Conservation (phyloP, 92 coral and sea anemone genomes). For the Epizoanthus rinbou region DNA sequence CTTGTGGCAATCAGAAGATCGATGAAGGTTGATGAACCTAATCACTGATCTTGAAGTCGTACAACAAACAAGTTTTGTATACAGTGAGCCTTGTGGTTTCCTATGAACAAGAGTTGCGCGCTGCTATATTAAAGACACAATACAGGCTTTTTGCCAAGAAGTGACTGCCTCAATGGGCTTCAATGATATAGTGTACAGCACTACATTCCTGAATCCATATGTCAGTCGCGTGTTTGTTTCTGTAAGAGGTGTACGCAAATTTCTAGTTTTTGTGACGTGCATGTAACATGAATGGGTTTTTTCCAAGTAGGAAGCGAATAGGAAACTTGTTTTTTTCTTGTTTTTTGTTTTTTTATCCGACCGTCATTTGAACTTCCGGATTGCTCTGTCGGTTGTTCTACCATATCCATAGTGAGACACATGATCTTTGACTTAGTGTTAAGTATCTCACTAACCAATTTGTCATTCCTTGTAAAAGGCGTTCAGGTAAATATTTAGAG, state of each 20-base stretch:
- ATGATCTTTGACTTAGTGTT: constrained; percentile 1
- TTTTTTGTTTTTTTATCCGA: neutral
- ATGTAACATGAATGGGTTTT: neutral
- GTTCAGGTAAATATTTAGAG: constrained; percentile 36
- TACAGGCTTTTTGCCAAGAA: constrained; percentile 25
- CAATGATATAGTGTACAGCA: too few relatives aligned
- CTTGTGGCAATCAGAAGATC: neutral
- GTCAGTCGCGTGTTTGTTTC: neutral
- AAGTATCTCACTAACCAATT: constrained; percentile 36
- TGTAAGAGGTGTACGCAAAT: neutral
- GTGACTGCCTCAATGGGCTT: neutral
- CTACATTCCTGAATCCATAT: neutral
- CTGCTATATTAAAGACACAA: neutral
- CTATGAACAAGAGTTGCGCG: neutral
- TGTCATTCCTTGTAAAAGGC: constrained; percentile 36
- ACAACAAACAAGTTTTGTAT: neutral
- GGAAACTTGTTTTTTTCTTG: neutral
- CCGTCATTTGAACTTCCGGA: constrained; percentile 15
- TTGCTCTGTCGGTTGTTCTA: neutral
- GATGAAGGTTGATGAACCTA: neutral
- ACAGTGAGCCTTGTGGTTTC: neutral
- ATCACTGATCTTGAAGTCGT: neutral
- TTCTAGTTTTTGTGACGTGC: neutral
- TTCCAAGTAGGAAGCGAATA: constrained; percentile 9
- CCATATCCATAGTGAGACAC: neutral